These are phyloP conservation scores for Babylonia areolata DNA, from an alignment of 1,140 invertebrate species.

Conservation along the genomic window DNA sequence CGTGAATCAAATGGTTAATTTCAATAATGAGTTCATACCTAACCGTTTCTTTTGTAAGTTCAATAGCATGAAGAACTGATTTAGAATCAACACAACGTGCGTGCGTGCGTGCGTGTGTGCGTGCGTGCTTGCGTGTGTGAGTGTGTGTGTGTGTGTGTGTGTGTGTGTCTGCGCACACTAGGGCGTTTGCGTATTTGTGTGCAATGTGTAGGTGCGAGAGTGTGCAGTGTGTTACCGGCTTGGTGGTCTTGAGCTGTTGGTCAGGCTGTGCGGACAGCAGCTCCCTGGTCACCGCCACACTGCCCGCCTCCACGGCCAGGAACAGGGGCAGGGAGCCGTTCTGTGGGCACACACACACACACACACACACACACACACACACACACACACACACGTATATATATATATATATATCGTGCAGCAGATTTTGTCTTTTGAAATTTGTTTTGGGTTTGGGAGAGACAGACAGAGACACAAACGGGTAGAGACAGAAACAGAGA, in stretches of 20 bases:
- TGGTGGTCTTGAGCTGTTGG: slow-evolving; percentile 60
- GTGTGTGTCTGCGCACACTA: background rate
- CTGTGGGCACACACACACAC: slow-evolving; percentile 43
- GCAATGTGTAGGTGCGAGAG: background rate
- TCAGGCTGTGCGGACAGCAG: slow-evolving; percentile 81
- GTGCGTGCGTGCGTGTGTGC: background rate
- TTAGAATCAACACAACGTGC: no score
- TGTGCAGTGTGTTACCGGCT: slow-evolving; percentile 55
- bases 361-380: slow-evolving; percentile 1
- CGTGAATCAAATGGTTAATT: no score
- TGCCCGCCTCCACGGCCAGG: slow-evolving; percentile 93
- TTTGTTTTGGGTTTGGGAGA: background rate
- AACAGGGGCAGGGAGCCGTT: slow-evolving; percentile 94
- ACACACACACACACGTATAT: slow-evolving; percentile 14
- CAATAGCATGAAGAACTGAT: no score
- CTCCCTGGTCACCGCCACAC: slow-evolving; percentile 93
- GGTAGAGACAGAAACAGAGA: no score
- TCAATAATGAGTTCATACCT: no score
- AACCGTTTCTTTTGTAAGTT: no score
- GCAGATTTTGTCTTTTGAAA: no score
- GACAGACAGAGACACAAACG: background rate
- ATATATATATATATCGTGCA: background rate
- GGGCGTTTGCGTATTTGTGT: background rate
- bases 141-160: background rate
- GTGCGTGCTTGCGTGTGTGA: background rate